Conservation (phyloP, 2,888 invertebrate genomes). For the Formica aserva region DNA sequence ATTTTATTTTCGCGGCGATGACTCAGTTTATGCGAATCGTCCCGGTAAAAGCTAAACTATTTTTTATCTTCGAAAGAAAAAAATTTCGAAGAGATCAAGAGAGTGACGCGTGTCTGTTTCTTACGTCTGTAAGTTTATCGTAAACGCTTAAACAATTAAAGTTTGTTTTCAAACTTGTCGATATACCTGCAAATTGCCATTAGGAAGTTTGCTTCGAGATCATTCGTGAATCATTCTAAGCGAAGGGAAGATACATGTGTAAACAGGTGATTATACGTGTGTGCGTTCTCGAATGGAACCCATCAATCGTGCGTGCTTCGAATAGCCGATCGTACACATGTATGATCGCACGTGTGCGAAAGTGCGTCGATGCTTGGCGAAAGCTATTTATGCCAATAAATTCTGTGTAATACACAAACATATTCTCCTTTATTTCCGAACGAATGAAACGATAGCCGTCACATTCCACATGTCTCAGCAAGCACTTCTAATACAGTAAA, state of each 20-base stretch:
- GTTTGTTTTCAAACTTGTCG: background rate
- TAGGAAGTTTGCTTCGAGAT: constrained; percentile 3
- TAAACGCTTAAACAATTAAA: constrained; percentile 22
- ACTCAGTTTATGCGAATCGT: background rate
- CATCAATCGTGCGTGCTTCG: constrained; percentile 23
- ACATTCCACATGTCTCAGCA: background rate
- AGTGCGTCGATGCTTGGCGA: background rate
- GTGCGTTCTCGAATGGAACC: background rate
- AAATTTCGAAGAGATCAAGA: background rate
- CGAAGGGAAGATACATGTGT: background rate
- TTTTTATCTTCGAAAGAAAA: background rate
- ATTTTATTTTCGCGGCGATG: too few relatives aligned
- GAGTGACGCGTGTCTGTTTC: background rate
- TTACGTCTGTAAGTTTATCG: background rate
- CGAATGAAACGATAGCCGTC: background rate
- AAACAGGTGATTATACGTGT: background rate
- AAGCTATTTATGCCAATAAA: constrained; percentile 5
- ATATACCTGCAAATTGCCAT: background rate
- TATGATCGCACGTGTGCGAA: background rate
- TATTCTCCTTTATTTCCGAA: background rate
- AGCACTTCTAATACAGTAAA: background rate
- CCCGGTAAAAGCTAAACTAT: background rate
- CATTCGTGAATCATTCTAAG: background rate
- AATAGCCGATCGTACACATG: background rate
- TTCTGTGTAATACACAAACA: background rate